Evolutionary conservation across 1,140 invertebrate species (phyloP).

Genomic region (Drosophila kurseongensis): DNA sequence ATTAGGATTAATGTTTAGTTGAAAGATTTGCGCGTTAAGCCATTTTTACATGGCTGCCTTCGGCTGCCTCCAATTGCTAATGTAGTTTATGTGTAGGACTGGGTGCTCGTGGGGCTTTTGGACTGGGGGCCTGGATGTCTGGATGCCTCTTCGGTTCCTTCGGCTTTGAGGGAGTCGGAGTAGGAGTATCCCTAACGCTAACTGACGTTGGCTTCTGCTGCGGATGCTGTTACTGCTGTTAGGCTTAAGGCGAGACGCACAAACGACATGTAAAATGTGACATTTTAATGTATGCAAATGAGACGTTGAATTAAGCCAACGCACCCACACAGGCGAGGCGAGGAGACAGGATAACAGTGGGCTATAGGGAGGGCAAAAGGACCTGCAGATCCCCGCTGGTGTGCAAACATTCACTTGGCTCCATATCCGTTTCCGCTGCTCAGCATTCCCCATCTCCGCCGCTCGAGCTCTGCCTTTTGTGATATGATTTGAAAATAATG

Average conservation of each 20-base stretch:
- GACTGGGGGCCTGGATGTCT: neutral
- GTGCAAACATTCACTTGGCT: conserved; percentile 66
- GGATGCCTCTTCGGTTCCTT: conserved; percentile 4
- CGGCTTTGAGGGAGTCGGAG: neutral
- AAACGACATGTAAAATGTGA: conserved; percentile 83
- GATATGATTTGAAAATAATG: conserved; percentile 83
- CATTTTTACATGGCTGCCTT: conserved; percentile 79
- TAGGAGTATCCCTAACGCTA: conserved; percentile 66
- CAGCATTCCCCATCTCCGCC: conserved; percentile 13
- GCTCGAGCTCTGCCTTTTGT: conserved; percentile 37
- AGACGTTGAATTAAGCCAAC: conserved; percentile 79
- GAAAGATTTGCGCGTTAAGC: conserved; percentile 82
- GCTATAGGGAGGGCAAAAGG: neutral
- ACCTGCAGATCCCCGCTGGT: conserved; percentile 26
- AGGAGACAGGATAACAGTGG: neutral
- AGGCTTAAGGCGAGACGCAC: conserved; percentile 75
- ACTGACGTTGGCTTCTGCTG: conserved; percentile 64
- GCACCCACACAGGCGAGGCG: conserved; percentile 43
- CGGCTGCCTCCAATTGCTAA: conserved; percentile 69
- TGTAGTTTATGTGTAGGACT: conserved; percentile 76
- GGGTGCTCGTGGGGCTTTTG: neutral
- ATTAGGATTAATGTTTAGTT: conserved; percentile 83
- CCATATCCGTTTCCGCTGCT: conserved; percentile 73
- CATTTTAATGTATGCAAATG: conserved; percentile 83
- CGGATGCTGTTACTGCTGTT: conserved; percentile 52